These are phyloP conservation scores for Laspeyria flexula DNA, from an alignment of 2,888 invertebrate genomes.

Conservation along the genomic window DNA sequence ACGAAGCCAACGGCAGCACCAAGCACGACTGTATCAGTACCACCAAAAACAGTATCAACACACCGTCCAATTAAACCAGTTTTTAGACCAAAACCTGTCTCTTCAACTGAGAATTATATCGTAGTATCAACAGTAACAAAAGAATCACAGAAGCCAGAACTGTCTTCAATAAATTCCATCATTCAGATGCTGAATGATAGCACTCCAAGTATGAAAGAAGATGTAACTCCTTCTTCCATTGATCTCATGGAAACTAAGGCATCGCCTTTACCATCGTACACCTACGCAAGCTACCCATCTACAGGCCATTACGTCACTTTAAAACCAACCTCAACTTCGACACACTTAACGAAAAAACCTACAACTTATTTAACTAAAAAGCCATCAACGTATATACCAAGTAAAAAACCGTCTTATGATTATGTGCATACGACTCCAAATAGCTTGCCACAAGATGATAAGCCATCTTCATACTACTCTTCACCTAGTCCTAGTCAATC, in stretches of 20 bases:
- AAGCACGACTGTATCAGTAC: conserved; percentile 59
- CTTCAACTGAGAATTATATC: conserved; percentile 82
- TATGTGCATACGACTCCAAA: conserved; percentile 67
- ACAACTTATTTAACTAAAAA: conserved; percentile 32
- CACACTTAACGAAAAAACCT: conserved; percentile 48
- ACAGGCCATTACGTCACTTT: conserved; percentile 78
- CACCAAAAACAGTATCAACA: conserved; percentile 70
- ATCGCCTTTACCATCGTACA: conserved; percentile 66
- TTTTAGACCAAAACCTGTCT: conserved; percentile 83
- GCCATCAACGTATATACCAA: conserved; percentile 41
- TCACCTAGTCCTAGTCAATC: conserved; percentile 74
- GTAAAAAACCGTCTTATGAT: conserved; percentile 59
- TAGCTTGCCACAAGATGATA: conserved; percentile 60
- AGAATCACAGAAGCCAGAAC: conserved; percentile 72
- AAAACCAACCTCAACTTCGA: conserved; percentile 64
- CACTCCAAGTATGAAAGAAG: conserved; percentile 72
- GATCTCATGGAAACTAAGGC: conserved; percentile 73
- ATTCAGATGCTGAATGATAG: conserved; percentile 88
- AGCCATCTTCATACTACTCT: conserved; percentile 60
- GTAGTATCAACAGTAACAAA: conserved; percentile 85
- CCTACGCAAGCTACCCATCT: conserved; percentile 64
- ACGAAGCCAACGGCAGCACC: conserved; percentile 76
- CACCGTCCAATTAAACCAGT: conserved; percentile 81
- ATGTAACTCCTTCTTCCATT: conserved; percentile 66
- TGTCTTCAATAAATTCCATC: conserved; percentile 85